Evolutionary conservation across 2,797 vertebrate genomes (phyloP).

Genomic region (Enteromius afrohamiltoni): DNA sequence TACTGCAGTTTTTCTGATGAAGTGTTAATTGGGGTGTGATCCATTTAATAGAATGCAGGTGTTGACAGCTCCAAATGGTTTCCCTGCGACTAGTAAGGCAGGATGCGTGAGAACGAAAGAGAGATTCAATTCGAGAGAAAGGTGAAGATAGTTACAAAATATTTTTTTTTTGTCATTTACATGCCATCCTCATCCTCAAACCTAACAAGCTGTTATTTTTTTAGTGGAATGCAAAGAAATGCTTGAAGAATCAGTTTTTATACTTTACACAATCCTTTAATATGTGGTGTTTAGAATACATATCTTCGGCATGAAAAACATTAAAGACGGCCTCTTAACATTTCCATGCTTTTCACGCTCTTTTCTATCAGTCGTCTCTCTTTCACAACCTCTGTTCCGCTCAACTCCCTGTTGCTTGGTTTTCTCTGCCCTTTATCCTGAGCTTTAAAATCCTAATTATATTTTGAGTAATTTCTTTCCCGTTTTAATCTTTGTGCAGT

Average conservation of each 20-base stretch:
- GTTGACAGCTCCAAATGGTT: constrained; percentile 47
- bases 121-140: background rate
- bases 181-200: background rate
- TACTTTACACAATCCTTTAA: background rate
- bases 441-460: constrained; percentile 47
- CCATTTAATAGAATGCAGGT: constrained; percentile 47
- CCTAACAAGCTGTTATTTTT: background rate
- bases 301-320: background rate
- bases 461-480: constrained; percentile 47
- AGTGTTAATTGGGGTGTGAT: constrained; percentile 58
- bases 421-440: constrained; percentile 2
- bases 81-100: constrained; percentile 6
- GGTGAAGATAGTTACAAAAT: background rate
- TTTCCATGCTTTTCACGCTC: background rate
- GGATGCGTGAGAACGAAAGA: background rate
- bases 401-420: constrained; percentile 16
- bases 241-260: background rate
- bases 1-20: constrained; percentile 35
- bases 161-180: background rate
- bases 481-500: constrained; percentile 44
- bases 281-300: background rate
- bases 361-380: constrained; percentile 17
- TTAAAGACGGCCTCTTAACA: background rate
- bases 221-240: background rate
- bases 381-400: background rate